Evolutionary conservation across 2,888 invertebrate species (phyloP), one percentile per base, ranked within the genome.

Genomic region (Heteromyza rotundicornis): DNA sequence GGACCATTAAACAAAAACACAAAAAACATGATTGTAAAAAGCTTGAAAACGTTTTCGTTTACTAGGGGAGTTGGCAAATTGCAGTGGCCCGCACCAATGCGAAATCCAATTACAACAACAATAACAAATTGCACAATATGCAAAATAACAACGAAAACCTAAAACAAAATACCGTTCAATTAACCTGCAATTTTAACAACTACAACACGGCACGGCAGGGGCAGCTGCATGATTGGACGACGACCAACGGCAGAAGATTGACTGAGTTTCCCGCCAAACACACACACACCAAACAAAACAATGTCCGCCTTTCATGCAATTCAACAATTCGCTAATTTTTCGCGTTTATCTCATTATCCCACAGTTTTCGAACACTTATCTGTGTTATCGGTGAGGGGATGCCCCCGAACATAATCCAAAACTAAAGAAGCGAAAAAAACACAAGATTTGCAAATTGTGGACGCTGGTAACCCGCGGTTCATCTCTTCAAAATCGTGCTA

Each of bases 281-380:
- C 36, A 20, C 40, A 40, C 40, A 40, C 10, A n/a, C 40, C 12
- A 40, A 10, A 40, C 5, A 40, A 40, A 7, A 40, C 2, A 10
- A 10, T n/a, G 14, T 40, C 32, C 40, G 40, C 10, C 40, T n/a
- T n/a, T 7, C 40, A 40, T 40, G 47, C 47, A 1, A 55, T 2
- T 40, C 22, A 68, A 68, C 67, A 73, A 74, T 75, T 74, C 71
- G 77, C 73, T 77, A 79, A 79, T 79, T 79, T 77, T 77, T 79
- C 71, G 73, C 78, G 74, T 79, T 79, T 79, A 79, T 79, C 76
- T 75, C 79, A 78, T 79, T 78, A 75, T 77, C 74, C 76, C 68
- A 70, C 73, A 73, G 74, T 72, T 75, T 76, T 73, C 64, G 36
- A 59, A 50, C 55, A 23, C 58, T 64, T 63, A 56, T 55, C 59